Evolutionary conservation across 2,797 vertebrate genomes (phyloP), one percentile per base, ranked within the genome.

Genomic region (Spinibarbus caldwelli): DNA sequence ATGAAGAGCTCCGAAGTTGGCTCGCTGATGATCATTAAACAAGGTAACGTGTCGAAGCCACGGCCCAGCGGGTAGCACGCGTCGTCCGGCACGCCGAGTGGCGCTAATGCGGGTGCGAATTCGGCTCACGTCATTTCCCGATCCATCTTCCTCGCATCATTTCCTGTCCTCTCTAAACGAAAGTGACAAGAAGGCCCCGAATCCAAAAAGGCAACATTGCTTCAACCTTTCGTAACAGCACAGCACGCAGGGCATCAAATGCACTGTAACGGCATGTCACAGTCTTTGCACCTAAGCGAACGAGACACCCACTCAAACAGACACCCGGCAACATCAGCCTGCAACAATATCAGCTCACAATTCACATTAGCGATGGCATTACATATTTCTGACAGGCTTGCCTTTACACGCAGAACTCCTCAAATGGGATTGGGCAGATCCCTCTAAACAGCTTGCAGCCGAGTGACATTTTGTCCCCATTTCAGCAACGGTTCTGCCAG

Each of bases 371-470:
- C 82, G 85, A 70, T 79, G 78, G 80, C 82, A 78, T 72, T 84
- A 23, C 64, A 70, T 41, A 59, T 81, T 88, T 83, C 57, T 85
- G 87, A 64, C 73, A 82, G 78, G 49, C 87, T 88, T 71, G 82
- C 79, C 81, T 82, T 71, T 86, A 77, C 83, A 88, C 34, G 81
- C 80, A 87, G 64, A 85, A 77, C 71, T 68, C 82, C 85, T 89
- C 79, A 86, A 90, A 86, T 57, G 68, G 72, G 87, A 89, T 85
- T 88, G 86, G 90, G 86, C 89, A 89, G 87, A 85, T 84, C 79
- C 86, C 83, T 81, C 84, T 81, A 91, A 89, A 88, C 87, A 88
- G 89, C 87, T 89, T 90, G 88, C 85, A 90, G 85, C 88, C 87
- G 82, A 79, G 86, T 90, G 88, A 88, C 87, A 88, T 89, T 88